Evolutionary conservation across 2,797 vertebrate species (phyloP), one percentile per base, ranked within the genome.

Genomic region (Sebastes nivosus): DNA sequence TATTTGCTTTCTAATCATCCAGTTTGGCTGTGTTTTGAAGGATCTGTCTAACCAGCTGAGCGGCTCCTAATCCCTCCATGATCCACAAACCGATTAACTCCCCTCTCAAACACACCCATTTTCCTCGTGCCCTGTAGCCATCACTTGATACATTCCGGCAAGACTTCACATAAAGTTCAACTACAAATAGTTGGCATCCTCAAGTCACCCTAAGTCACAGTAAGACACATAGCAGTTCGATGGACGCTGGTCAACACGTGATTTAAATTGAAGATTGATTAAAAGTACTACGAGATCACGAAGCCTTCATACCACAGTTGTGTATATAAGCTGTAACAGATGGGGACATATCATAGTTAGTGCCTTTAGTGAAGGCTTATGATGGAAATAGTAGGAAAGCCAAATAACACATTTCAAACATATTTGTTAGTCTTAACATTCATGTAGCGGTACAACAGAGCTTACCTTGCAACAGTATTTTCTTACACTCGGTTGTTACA

Each of bases 321-420:
- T 75, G 5, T 55, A 13, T 52, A 50, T 73, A 60, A 80, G 20
- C 25, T 67, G 27, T 5, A 70, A 57, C 71, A 86, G 63, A 84
- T 72, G 67, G 34, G 16, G 4, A 67, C 14, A 60, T 79, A 70
- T 58, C 27, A 64, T 8, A 6, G 59, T 29, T 24, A 4, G 2
- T 25, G 5, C 14, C 6, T 67, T 54, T 52, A 36, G 36, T 55
- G 4, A 72, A 61, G 16, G 5, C 20, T 50, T 46, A n/a, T 72
- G n/a, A 72, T 38, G 29, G 12, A 32, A 24, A 22, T 34, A 6
- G 4, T 2, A 25, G 2, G n/a, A n/a, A 30, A 8, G 14, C 16
- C 24, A 27, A 22, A 27, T 14, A 20, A 9, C 16, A 16, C 2
- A 25, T 64, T 22, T 14, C 4, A 14, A 58, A 77, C 12, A 38